These are phyloP conservation scores for Centropristis striata DNA, from an alignment of 2,113 vertebrate species.

Conservation along the genomic window DNA sequence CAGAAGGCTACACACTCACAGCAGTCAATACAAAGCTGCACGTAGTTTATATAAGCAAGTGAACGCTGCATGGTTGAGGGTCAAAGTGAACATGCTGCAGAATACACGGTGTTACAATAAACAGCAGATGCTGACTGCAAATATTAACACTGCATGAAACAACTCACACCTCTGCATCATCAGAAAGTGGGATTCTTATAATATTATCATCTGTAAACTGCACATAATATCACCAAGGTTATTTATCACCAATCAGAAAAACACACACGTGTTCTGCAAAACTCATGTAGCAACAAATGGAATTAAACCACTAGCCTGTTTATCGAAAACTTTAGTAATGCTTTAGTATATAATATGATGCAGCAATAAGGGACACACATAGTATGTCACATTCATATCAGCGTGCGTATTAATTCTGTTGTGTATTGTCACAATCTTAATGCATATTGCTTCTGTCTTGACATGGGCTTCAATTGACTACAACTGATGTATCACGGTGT, in stretches of 20 bases:
- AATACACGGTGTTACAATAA: background rate
- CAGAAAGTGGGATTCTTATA: background rate
- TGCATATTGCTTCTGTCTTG: background rate
- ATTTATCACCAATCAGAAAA: background rate
- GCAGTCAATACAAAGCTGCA: background rate
- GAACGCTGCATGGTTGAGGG: background rate
- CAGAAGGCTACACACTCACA: conserved; percentile 10
- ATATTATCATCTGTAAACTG: conserved; percentile 5
- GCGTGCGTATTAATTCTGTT: background rate
- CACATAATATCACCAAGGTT: background rate
- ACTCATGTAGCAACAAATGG: background rate
- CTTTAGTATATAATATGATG: background rate
- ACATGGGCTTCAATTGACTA: background rate
- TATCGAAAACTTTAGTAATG: no score
- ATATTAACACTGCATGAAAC: conserved; percentile 23
- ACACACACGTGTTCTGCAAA: background rate
- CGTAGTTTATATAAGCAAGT: no score
- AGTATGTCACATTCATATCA: background rate
- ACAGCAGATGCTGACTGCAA: conserved; percentile 9
- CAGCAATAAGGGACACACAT: background rate
- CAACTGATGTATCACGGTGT: background rate
- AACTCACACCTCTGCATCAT: background rate
- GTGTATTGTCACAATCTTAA: no score
- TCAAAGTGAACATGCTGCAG: background rate
- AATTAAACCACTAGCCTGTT: background rate